Base-by-base conservation (phyloP, 2,888 invertebrate genomes). In the Folsomia manolachei region DNA sequence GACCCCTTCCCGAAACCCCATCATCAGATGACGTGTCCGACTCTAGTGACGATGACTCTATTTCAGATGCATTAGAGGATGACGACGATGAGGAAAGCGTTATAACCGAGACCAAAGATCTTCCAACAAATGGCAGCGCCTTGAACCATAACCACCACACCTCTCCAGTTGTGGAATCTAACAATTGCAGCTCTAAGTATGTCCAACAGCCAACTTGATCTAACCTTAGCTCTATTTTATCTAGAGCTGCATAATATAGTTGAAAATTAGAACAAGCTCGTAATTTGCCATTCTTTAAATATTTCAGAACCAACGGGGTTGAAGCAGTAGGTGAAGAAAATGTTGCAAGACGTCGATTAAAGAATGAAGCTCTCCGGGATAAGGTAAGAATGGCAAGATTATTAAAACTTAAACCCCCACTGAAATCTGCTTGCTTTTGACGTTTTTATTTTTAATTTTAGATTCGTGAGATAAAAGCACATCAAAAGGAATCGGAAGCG, bases 401-500 rank as follows among this genome's bases (percentile, higher is more conserved):
- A n/a, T n/a, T n/a, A n/a, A n/a, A n/a, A n/a, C n/a, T n/a, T n/a
- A n/a, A n/a, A n/a, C n/a, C n/a, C n/a, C n/a, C n/a, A n/a, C n/a
- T n/a, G n/a, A n/a, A n/a, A n/a, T n/a, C n/a, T n/a, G n/a, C n/a
- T n/a, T n/a, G n/a, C n/a, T n/a, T n/a, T n/a, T n/a, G n/a, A n/a
- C n/a, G n/a, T n/a, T n/a, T n/a, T n/a, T n/a, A n/a, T n/a, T n/a
- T n/a, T n/a, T n/a, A n/a, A n/a, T n/a, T n/a, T n/a, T n/a, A n/a
- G n/a, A 77, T 81, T 61, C 76, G 75, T 51, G 81, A 80, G 66
- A 81, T 81, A 65, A 80, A 80, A 71, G 76, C 79, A 71, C 73
- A 76, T 72, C 81, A 81, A 70, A 80, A 80, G 75, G 80, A 80
- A 69, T 74, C 80, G 69, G 81, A 81, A 77, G 71, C 75, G 51